Evolutionary conservation across 2,797 vertebrate genomes (phyloP), one percentile per base, ranked within the genome.

Genomic region (Acomys russatus): DNA sequence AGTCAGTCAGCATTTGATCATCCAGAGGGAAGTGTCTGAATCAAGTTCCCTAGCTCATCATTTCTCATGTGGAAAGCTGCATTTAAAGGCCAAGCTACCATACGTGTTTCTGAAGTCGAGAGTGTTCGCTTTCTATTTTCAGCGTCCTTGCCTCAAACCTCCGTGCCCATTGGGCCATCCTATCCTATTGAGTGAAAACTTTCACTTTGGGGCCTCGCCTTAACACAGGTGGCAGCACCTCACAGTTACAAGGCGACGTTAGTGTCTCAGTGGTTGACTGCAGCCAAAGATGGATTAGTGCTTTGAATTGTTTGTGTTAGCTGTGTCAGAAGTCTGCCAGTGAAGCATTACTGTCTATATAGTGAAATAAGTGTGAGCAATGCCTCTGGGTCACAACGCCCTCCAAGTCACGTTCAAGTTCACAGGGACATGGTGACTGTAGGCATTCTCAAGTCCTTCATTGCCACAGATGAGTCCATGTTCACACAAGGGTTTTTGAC

Each of bases 1-100:
- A 66, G 82, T 33, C 25, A 78, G 83, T 79, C 64, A 44, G 82
- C 78, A 66, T 63, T 91, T 79, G 87, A 64, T 84, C 61, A 70
- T 80, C 9, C 76, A 66, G 25, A 92, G 84, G 17, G 78, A 66
- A 84, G 59, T 71, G 14, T 94, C 91, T 73, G 30, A 77, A 18
- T 88, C 18, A 70, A 1, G 79, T 76, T 77, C 14, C 88, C 38
- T 71, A 49, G 73, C 73, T 74, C 56, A n/a, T 33, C 35, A 76
- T 74, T 20, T 95, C 4, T 1, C 35, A 7, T 94, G 49, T 90
- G 25, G 12, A 61, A 92, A 73, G 70, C 61, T n/a, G 80, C 20
- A 59, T 22, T 77, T 92, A 88, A 35, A 51, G 70, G 0, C 44
- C 35, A 61, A 38, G 4, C 51, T 76, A 22, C 71, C 17, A 11